Percentiles rank a stretch among this genome's conserved stretches.
Conservation (phyloP, 2,113 vertebrate genomes). For the Leptobrachium ailaonicum region DNA sequence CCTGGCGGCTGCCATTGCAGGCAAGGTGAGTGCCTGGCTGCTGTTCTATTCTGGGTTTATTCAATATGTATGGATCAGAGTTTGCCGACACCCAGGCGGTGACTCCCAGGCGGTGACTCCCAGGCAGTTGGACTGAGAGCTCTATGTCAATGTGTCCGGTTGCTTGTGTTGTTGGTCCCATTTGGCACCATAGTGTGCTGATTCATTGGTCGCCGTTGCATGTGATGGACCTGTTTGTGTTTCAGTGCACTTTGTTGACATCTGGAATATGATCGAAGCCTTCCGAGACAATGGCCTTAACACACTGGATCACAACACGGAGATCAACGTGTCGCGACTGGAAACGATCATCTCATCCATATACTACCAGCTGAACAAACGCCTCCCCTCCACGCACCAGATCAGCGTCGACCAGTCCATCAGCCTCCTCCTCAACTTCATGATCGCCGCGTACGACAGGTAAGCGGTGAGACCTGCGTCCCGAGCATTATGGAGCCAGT, state of each 20-base stretch:
- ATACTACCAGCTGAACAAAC: slow-evolving; percentile 97
- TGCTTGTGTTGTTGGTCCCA: too few relatives aligned
- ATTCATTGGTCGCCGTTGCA: too few relatives aligned
- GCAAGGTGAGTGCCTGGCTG: too few relatives aligned
- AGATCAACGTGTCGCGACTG: slow-evolving; percentile 95
- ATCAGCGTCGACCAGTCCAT: slow-evolving; percentile 97
- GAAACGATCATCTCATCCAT: slow-evolving; percentile 97
- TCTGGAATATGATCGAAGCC: slow-evolving; percentile 99
- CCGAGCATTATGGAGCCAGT: too few relatives aligned
- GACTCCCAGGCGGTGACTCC: too few relatives aligned
- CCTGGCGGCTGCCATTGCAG: too few relatives aligned
- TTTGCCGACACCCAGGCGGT: too few relatives aligned
- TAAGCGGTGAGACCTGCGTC: slow-evolving; percentile 53
- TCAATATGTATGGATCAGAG: too few relatives aligned
- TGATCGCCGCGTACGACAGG: slow-evolving; percentile 95
- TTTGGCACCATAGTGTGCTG: too few relatives aligned
- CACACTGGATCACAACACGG: slow-evolving; percentile 84
- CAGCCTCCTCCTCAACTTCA: slow-evolving; percentile 96
- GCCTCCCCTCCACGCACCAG: slow-evolving; percentile 94
- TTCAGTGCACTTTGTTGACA: slow-evolving; percentile 95
- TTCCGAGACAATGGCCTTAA: slow-evolving; percentile 97
- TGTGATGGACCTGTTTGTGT: background rate
- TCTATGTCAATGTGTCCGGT: too few relatives aligned
- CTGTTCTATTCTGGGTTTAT: too few relatives aligned
- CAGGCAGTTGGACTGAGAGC: too few relatives aligned